phyloP scores from a whole-genome alignment of 2,888 invertebrate species.

The Epiblema foenella region DNA sequence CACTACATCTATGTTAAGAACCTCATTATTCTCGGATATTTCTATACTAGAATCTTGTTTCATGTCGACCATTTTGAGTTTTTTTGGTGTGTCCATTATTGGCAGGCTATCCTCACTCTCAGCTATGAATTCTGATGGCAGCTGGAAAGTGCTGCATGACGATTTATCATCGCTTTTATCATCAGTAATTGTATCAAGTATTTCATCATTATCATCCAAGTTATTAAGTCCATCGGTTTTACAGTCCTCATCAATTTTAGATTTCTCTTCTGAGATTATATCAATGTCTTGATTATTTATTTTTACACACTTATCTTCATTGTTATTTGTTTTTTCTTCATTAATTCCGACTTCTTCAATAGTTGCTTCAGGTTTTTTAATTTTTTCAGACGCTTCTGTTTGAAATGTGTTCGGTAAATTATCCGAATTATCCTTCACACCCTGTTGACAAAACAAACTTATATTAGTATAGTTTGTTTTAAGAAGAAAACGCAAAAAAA shows the following conservation, averaged over 20 bases:
- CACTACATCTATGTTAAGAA: conserved; percentile 61
- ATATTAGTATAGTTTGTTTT: neutral
- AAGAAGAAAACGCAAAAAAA: too few species aligned
- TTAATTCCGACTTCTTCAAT: neutral
- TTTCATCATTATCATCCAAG: neutral
- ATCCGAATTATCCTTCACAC: neutral
- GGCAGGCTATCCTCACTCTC: conserved; percentile 52
- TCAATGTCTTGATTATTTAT: neutral
- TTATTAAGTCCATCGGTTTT: too few species aligned
- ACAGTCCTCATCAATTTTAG: conserved; percentile 4
- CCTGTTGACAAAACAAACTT: conserved; percentile 1
- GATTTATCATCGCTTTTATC: conserved; percentile 47
- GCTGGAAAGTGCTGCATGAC: conserved; percentile 52
- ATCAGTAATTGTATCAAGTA: neutral
- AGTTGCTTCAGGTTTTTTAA: neutral
- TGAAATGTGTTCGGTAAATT: neutral
- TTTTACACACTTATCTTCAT: neutral
- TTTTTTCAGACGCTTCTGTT: neutral
- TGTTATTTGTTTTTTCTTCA: neutral
- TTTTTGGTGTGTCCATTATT: conserved; percentile 58
- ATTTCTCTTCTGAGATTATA: neutral
- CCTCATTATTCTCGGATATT: conserved; percentile 64
- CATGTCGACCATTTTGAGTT: conserved; percentile 61
- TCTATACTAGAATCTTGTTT: conserved; percentile 66
- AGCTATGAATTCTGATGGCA: conserved; percentile 56